Evolutionary conservation across 2,797 vertebrate species (phyloP), one percentile per base, ranked within the genome.

Genomic region (Clarias platycephalus): DNA sequence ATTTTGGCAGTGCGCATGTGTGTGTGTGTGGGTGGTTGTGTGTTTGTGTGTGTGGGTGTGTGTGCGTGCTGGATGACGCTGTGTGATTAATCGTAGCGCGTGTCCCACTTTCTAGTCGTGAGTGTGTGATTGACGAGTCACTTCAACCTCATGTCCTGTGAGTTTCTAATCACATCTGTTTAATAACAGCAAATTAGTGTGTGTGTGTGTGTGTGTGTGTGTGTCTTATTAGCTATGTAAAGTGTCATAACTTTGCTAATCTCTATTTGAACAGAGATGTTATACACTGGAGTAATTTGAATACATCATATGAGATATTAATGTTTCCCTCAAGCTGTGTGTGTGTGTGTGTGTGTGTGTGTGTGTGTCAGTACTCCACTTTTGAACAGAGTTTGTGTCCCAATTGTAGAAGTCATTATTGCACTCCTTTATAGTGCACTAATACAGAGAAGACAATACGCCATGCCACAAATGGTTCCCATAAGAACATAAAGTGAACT

Each of bases 41-140:
- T 20, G 64, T 34, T 13, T 34, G 28, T 28, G 64, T 20, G 31
- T 20, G 60, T 20, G 60, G 0, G 60, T 9, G 34, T 74, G 71
- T 63, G 76, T 62, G 76, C 13, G 57, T 62, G 31, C 37, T 70
- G 67, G 67, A 70, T 40, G 67, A 70, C 20, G 2, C 34, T 34
- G 57, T 12, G 57, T 40, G 76, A 31, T 31, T 37, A 58, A 60
- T 60, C 57, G 2, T 31, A 34, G 58, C 6, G 31, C 1, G 31
- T 62, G 9, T 16, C 75, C 57, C 75, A 78, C 20, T 62, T 78
- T 78, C 37, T 34, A 31, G 75, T 77, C 1, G 57, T 58, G 31
- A 24, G 55, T n/a, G 57, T 60, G 57, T 62, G 75, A 78, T 78
- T 62, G 75, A 75, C 49, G 49, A 55, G 49, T 75, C 49, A 20